phyloP scores from a whole-genome alignment of 2,888 invertebrate genomes.

The Lamellibrachia columna region DNA sequence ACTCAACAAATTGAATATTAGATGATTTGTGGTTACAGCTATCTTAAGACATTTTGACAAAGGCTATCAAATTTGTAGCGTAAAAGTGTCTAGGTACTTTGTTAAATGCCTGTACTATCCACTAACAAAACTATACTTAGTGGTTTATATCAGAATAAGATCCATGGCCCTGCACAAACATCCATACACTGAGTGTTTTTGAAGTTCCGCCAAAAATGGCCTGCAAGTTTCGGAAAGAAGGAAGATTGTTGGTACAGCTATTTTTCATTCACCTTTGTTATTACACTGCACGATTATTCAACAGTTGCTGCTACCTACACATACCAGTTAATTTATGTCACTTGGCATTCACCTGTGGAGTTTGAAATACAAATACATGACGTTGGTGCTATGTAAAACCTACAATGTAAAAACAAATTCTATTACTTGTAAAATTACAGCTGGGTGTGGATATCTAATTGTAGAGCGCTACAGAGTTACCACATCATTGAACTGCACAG shows the following conservation, averaged over 20 bases:
- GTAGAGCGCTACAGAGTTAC: not conserved
- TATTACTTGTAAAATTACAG: slow-evolving; percentile 16
- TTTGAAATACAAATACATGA: not conserved
- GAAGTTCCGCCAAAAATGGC: not conserved
- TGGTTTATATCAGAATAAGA: no score
- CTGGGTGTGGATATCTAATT: not conserved
- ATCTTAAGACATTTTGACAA: no score
- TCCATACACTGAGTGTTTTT: not conserved
- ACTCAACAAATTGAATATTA: no score
- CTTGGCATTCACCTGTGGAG: not conserved
- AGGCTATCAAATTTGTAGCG: no score
- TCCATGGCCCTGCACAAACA: not conserved
- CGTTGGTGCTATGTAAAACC: not conserved
- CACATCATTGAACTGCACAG: not conserved
- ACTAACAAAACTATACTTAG: no score
- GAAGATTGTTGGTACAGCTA: not conserved
- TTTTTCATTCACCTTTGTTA: not conserved
- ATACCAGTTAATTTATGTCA: not conserved
- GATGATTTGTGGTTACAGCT: no score
- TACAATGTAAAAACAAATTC: not conserved
- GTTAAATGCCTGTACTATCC: no score
- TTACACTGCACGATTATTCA: not conserved
- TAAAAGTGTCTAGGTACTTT: no score
- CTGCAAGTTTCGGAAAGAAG: slow-evolving; percentile 18
- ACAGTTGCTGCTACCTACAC: not conserved